Evolutionary conservation across 2,888 invertebrate genomes (phyloP).

Genomic region (Shargacucullia verbasci): DNA sequence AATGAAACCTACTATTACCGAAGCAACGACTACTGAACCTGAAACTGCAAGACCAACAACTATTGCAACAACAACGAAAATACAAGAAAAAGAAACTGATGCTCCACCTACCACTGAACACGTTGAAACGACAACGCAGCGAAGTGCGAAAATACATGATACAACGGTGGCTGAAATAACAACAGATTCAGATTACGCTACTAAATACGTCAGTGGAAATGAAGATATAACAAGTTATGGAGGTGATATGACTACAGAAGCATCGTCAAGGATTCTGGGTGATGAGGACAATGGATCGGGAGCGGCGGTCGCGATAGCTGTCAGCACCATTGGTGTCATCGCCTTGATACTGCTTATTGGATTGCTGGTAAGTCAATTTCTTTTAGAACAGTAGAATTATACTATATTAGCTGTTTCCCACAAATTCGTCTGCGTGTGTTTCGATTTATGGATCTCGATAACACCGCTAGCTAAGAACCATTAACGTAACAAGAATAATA

Average conservation of each 20-base stretch:
- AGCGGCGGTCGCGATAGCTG: conserved; percentile 94
- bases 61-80: conserved; percentile 18
- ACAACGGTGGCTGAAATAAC: conserved; percentile 64
- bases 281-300: conserved; percentile 88
- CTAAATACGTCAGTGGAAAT: conserved; percentile 67
- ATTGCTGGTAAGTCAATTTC: conserved; percentile 90
- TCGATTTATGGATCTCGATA: no score
- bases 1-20: conserved; percentile 47
- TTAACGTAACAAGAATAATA: no score
- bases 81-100: conserved; percentile 24
- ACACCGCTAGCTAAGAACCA: no score
- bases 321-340: conserved; percentile 94
- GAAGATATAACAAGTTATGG: conserved; percentile 73
- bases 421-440: no score
- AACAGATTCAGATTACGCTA: conserved; percentile 63
- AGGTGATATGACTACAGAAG: conserved; percentile 77
- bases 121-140: conserved; percentile 57
- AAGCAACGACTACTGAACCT: conserved; percentile 28
- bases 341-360: conserved; percentile 94
- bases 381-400: no score
- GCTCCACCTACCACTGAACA: conserved; percentile 15
- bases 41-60: conserved; percentile 32
- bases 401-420: no score
- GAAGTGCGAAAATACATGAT: conserved; percentile 63
- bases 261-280: conserved; percentile 68